These are phyloP conservation scores for Steatocranus sp. DNA, from an alignment of 2,797 vertebrate genomes.

Conservation along the genomic window DNA sequence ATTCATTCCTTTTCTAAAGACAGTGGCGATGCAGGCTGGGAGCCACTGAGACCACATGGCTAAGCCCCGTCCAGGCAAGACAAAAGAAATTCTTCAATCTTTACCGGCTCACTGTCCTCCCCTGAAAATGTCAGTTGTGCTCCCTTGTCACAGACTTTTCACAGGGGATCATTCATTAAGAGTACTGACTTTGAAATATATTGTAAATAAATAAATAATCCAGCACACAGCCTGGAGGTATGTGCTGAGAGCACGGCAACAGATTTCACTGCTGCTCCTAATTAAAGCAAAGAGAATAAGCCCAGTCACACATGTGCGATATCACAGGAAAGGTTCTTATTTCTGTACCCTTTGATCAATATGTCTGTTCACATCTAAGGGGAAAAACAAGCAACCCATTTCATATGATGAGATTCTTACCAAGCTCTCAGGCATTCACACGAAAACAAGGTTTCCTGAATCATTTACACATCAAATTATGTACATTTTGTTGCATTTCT, in stretches of 20 bases:
- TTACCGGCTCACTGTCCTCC: slow-evolving; percentile 26
- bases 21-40: slow-evolving; percentile 34
- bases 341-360: slow-evolving; percentile 45
- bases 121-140: slow-evolving; percentile 43
- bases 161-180: slow-evolving; percentile 26
- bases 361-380: slow-evolving; percentile 12
- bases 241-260: slow-evolving; percentile 31
- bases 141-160: slow-evolving; percentile 25
- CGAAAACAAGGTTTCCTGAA: not conserved
- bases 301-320: slow-evolving; percentile 43
- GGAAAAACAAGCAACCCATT: not conserved
- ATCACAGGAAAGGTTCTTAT: slow-evolving; percentile 47
- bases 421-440: not conserved
- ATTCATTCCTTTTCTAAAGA: slow-evolving; percentile 46
- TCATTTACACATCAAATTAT: not conserved
- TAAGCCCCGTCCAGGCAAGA: slow-evolving; percentile 48
- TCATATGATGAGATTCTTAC: not conserved
- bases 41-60: slow-evolving; percentile 56
- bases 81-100: slow-evolving; percentile 66
- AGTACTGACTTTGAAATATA: slow-evolving; percentile 35
- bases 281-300: slow-evolving; percentile 57
- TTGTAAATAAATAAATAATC: not conserved
- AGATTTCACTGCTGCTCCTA: slow-evolving; percentile 48
- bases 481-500: not conserved
- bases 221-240: slow-evolving; percentile 13